Evolutionary conservation across 1,140 invertebrate species (phyloP).

Genomic region (Tachypleus tridentatus): DNA sequence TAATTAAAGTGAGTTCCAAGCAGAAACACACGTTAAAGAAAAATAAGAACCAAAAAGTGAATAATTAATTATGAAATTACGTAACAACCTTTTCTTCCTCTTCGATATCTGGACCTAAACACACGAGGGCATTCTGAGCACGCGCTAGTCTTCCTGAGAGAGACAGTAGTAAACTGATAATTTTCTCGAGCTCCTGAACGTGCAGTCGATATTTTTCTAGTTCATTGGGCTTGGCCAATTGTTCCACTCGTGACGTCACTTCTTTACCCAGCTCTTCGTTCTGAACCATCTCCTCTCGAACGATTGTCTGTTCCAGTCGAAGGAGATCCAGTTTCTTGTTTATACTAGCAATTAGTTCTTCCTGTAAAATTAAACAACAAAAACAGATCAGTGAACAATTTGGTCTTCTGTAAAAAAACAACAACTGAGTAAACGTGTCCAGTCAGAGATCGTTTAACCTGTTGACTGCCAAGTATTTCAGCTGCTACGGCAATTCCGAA

Average conservation of each 20-base stretch:
- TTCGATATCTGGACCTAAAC: constrained; percentile 42
- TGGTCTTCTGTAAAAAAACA: too few relatives aligned
- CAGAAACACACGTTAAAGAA: too few relatives aligned
- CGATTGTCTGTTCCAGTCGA: constrained; percentile 55
- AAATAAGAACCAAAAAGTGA: too few relatives aligned
- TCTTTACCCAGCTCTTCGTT: constrained; percentile 62
- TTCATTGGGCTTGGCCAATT: constrained; percentile 54
- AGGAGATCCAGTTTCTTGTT: constrained; percentile 65
- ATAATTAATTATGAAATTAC: too few relatives aligned
- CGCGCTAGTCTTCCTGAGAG: constrained; percentile 66
- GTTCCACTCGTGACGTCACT: constrained; percentile 48
- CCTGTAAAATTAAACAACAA: constrained; percentile 40
- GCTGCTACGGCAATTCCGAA: too few relatives aligned
- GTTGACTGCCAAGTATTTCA: too few relatives aligned
- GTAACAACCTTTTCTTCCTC: constrained; percentile 50
- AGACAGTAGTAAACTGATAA: constrained; percentile 69
- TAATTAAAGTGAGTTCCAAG: too few relatives aligned
- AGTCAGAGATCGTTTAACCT: too few relatives aligned
- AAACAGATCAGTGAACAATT: too few relatives aligned
- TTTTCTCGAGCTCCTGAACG: constrained; percentile 75
- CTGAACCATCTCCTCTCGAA: constrained; percentile 57
- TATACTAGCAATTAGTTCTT: constrained; percentile 62
- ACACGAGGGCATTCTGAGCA: constrained; percentile 62
- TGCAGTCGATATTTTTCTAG: constrained; percentile 69
- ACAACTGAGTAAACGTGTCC: too few relatives aligned